Base-by-base conservation (phyloP, 2,113 vertebrate genomes). In the Lophochroa leadbeateri region DNA sequence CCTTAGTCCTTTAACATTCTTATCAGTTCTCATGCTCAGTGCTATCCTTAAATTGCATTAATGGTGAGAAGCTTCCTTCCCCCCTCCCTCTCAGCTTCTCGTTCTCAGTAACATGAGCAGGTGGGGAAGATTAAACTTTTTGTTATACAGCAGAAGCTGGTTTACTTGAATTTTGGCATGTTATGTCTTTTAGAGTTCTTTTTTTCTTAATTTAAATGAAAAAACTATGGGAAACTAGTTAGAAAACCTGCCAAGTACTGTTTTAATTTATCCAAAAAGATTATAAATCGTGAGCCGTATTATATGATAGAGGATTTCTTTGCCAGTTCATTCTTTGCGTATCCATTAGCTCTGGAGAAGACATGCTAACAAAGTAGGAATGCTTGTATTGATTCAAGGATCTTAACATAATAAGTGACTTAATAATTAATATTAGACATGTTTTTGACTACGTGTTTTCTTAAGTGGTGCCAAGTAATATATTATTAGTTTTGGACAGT, bases 111-210 rank as follows among this genome's bases (percentile, higher is more conserved):
- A 77, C 23, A 83, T 55, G 37, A 77, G 50, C 91, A 94, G 70
- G 89, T 91, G 47, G 55, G 55, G 49, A 90, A 85, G 75, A 82
- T 86, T 95, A 95, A 92, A 86, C 49, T 76, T 88, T 83, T 89
- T 91, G 6, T 93, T 95, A 65, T 67, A 79, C 16, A 79, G 35
- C 16, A 75, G 44, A 79, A 96, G 78, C 75, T 95, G 82, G 24
- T 86, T 94, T 86, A 77, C 70, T 94, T 85, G 75, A 91, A 82
- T 83, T 92, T 91, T 80, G 63, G 74, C 67, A 72, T 82, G 58
- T 72, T 90, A 53, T 24, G 17, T 49, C 92, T 76, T 82, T 96
- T 90, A 74, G 75, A 80, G 49, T 93, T 82, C 57, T 71, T 93
- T 86, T 90, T 83, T 91, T 69, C 39, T 39, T 63, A 94, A 74